Evolutionary conservation across 2,113 vertebrate genomes (phyloP), one percentile per base, ranked within the genome.

Genomic region (Epinephelus fuscoguttatus): DNA sequence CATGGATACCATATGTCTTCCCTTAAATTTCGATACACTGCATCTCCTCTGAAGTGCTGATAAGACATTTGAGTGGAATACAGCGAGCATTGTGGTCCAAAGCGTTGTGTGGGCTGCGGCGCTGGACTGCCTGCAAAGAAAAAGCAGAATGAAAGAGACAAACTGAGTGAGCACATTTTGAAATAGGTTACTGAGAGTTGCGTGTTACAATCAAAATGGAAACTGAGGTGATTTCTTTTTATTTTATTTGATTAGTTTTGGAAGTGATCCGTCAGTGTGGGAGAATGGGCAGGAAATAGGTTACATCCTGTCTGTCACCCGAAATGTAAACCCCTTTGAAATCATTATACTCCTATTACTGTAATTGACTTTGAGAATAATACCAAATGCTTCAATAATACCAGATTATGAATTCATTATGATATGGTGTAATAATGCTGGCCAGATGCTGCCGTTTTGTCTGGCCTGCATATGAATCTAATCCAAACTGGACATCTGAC

Each of bases 391-490:
- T 78, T 81, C 81, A 91, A 91, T 93, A 93, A 94, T 90, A 88
- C 89, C 92, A 94, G 94, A 94, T 95, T 94, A 94, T 64, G 68
- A 91, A 84, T 89, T 92, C 89, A 94, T 94, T 92, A 92, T 92
- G 90, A 94, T 92, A 90, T 91, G 88, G 80, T 84, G 47, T 69
- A 82, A 93, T 94, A 92, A 92, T 88, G 75, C 74, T 67, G 89
- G 86, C 91, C 94, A 95, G 94, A 93, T 95, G 94, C 88, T 91
- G 78, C 70, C 9, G 57, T 90, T 92, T 86, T 91, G 84, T 90
- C 73, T 80, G 75, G 57, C 52, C 21, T 68, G 84, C 53, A 59
- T 84, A 88, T 85, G 40, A 91, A 90, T 80, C 81, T 90, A 92
- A 93, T 93, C 93, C 91, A 74, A 59, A 82, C 80, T 82, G 87